These are phyloP conservation scores for Drosophila pectinifera DNA, from an alignment of 1,140 invertebrate genomes.

Conservation along the genomic window DNA sequence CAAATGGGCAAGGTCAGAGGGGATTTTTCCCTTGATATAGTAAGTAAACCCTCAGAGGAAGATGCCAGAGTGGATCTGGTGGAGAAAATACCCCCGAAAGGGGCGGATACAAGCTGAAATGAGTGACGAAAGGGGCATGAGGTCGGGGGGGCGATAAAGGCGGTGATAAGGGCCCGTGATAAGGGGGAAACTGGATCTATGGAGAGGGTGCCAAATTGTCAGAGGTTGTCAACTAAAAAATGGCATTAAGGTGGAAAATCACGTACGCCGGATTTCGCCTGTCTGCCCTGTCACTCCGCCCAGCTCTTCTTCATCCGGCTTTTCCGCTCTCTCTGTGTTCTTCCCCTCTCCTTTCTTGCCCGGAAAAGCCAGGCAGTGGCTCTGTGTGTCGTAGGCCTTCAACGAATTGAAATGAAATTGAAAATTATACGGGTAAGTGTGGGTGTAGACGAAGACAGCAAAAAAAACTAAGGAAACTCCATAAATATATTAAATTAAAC, in stretches of 20 bases:
- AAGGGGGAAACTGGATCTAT: conserved; percentile 44
- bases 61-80: conserved; percentile 6
- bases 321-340: not conserved
- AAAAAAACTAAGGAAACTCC: not conserved
- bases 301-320: conserved; percentile 6
- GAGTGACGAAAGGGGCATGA: conserved; percentile 29
- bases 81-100: conserved; percentile 3
- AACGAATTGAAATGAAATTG: conserved; percentile 76
- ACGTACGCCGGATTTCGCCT: conserved; percentile 76
- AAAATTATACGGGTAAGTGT: conserved; percentile 54
- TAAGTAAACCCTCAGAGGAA: conserved; percentile 4
- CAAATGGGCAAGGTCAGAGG: conserved; percentile 5
- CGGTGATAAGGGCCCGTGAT: conserved; percentile 9
- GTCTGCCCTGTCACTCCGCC: conserved; percentile 22
- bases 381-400: conserved; percentile 30
- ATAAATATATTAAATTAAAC: not conserved
- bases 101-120: conserved; percentile 62
- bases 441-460: no score
- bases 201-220: conserved; percentile 72
- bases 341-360: not conserved
- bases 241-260: conserved; percentile 79
- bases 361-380: not conserved
- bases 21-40: conserved; percentile 15
- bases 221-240: conserved; percentile 73
- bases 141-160: no score